Conservation (phyloP, 1,140 invertebrate genomes). For the Lanistes nyassanus region DNA sequence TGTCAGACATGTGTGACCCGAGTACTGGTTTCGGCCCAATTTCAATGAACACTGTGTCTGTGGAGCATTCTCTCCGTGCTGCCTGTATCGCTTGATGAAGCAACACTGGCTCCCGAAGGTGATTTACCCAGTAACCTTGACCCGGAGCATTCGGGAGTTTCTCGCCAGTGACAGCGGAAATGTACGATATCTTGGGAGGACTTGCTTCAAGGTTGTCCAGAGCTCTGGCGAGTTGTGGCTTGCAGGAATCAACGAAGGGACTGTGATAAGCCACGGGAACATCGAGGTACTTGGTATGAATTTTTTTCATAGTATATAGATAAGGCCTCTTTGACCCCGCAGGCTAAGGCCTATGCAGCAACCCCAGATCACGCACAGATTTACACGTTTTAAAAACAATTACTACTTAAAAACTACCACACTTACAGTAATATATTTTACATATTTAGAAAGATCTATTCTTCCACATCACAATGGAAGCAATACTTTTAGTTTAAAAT, state of each 20-base stretch:
- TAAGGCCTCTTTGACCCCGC: too few relatives aligned
- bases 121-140: slow-evolving; percentile 39
- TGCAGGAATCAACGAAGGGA: slow-evolving; percentile 29
- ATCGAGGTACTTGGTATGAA: slow-evolving; percentile 7
- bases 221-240: background rate
- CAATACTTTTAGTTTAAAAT: too few relatives aligned
- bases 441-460: too few relatives aligned
- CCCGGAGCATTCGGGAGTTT: background rate
- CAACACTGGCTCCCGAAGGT: slow-evolving; percentile 38
- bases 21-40: slow-evolving; percentile 48
- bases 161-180: slow-evolving; percentile 44
- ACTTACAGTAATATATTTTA: too few relatives aligned
- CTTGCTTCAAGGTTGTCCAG: slow-evolving; percentile 17
- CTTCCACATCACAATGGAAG: too few relatives aligned
- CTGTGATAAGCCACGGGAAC: slow-evolving; percentile 47
- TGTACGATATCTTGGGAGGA: slow-evolving; percentile 24
- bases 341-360: too few relatives aligned
- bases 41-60: slow-evolving; percentile 43
- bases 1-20: slow-evolving; percentile 33
- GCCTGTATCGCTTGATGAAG: slow-evolving; percentile 36
- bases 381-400: too few relatives aligned
- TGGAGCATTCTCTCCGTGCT: background rate
- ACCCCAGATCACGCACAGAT: too few relatives aligned
- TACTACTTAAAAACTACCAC: too few relatives aligned
- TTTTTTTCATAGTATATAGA: background rate